These are phyloP conservation scores for Apocheima hispidaria DNA, from an alignment of 2,888 invertebrate species.

Conservation along the genomic window DNA sequence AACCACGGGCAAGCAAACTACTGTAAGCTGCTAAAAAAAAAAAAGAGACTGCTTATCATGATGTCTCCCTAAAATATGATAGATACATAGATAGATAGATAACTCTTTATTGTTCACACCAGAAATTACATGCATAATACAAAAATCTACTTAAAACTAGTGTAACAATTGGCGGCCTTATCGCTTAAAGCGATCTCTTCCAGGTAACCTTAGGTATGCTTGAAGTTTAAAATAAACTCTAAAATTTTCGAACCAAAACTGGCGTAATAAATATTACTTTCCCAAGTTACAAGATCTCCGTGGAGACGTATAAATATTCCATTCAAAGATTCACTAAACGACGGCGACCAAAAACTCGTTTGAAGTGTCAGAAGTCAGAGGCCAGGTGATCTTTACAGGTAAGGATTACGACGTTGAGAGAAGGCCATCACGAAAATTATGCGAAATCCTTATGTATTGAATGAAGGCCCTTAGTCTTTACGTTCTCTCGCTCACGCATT, in stretches of 20 bases:
- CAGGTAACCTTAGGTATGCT: too few relatives aligned
- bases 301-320: conserved; percentile 12
- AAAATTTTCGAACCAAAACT: neutral
- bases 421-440: conserved; percentile 19
- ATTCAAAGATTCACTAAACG: neutral
- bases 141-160: too few relatives aligned
- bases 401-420: conserved; percentile 19
- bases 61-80: neutral
- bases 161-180: too few relatives aligned
- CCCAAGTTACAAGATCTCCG: conserved; percentile 11
- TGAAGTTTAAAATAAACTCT: neutral
- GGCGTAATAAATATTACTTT: conserved; percentile 17
- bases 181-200: too few relatives aligned
- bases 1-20: too few relatives aligned
- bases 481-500: too few relatives aligned
- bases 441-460: neutral
- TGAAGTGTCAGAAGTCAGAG: conserved; percentile 32
- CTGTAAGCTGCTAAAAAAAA: too few relatives aligned
- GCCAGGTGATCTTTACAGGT: conserved; percentile 28
- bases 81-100: too few relatives aligned
- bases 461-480: too few relatives aligned
- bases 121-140: too few relatives aligned
- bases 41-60: too few relatives aligned
- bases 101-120: too few relatives aligned
- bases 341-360: conserved; percentile 25